A percentile compares a stretch with the other conserved stretches of the same genome.
Evolutionary conservation across 2,113 vertebrate genomes (phyloP).

Genomic region (Pelobates fuscus): DNA sequence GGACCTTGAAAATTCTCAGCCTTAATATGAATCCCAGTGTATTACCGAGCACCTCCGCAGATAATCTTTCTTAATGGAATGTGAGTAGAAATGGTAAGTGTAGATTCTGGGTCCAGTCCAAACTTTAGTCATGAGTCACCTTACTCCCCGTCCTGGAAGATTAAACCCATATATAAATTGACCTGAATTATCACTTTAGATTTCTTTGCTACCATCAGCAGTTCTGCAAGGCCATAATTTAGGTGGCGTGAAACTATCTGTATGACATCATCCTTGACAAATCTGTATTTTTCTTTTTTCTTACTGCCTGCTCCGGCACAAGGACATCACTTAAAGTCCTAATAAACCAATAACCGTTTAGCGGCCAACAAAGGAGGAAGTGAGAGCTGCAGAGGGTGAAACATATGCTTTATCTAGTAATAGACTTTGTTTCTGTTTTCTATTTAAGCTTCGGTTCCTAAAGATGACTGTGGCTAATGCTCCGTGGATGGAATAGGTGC

Average conservation of each 20-base stretch:
- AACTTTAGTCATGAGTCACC: slow-evolving; percentile 44
- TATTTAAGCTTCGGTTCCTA: no score
- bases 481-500: no score
- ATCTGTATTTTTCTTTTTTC: slow-evolving; percentile 19
- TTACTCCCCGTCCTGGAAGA: slow-evolving; percentile 41
- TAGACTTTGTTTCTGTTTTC: no score
- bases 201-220: slow-evolving; percentile 37
- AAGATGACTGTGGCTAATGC: no score
- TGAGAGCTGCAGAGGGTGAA: no score
- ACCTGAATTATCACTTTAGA: slow-evolving; percentile 39
- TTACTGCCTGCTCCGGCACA: slow-evolving; percentile 29
- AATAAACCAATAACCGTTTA: slow-evolving; percentile 18
- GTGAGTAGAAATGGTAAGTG: slow-evolving; percentile 21
- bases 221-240: slow-evolving; percentile 34
- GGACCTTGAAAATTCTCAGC: neutral
- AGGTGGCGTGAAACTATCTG: neutral
- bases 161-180: slow-evolving; percentile 46
- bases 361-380: slow-evolving; percentile 43
- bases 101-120: slow-evolving; percentile 39
- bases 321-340: slow-evolving; percentile 49
- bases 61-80: slow-evolving; percentile 39
- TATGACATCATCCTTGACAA: slow-evolving; percentile 42
- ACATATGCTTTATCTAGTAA: no score
- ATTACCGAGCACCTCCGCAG: slow-evolving; percentile 16
- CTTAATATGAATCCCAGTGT: neutral